These are phyloP conservation scores for Fistularia tabacaria DNA, from an alignment of 2,797 vertebrate genomes.

Conservation along the genomic window DNA sequence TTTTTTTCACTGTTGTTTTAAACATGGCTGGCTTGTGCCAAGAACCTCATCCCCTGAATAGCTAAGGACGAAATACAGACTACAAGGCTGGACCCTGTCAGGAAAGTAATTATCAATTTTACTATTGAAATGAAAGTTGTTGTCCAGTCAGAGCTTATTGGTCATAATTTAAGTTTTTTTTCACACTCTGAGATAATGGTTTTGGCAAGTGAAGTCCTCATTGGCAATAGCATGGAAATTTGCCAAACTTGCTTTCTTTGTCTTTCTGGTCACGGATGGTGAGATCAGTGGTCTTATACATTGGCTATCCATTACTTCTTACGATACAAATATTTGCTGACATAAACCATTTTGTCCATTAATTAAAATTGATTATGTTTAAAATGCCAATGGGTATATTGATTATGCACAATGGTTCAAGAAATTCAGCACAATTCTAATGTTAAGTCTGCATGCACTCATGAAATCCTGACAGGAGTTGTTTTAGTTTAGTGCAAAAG, in stretches of 20 bases:
- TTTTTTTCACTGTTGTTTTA: conserved; percentile 59
- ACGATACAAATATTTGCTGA: conserved; percentile 56
- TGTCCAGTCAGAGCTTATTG: conserved; percentile 25
- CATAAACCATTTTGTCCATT: conserved; percentile 34
- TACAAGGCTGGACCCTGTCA: conserved; percentile 25
- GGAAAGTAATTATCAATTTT: conserved; percentile 49
- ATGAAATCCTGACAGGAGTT: conserved; percentile 34
- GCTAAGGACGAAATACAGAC: conserved; percentile 60
- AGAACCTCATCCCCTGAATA: conserved; percentile 47
- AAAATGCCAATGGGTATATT: conserved; percentile 56
- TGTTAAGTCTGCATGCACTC: conserved; percentile 28
- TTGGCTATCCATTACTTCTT: conserved; percentile 28
- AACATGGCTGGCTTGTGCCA: conserved; percentile 36
- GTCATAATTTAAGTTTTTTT: conserved; percentile 20
- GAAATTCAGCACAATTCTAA: conserved; percentile 16
- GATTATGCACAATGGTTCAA: conserved; percentile 30
- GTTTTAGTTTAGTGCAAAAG: conserved; percentile 53
- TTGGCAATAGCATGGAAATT: conserved; percentile 41
- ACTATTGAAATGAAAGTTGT: conserved; percentile 51
- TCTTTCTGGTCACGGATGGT: conserved; percentile 46
- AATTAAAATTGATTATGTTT: conserved; percentile 50
- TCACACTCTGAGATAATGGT: conserved; percentile 41
- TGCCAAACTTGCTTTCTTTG: conserved; percentile 38
- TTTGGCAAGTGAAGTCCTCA: conserved; percentile 36
- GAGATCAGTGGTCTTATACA: conserved; percentile 39